Conservation (phyloP, 2,113 vertebrate genomes). For the Dipodomys stephensi region DNA sequence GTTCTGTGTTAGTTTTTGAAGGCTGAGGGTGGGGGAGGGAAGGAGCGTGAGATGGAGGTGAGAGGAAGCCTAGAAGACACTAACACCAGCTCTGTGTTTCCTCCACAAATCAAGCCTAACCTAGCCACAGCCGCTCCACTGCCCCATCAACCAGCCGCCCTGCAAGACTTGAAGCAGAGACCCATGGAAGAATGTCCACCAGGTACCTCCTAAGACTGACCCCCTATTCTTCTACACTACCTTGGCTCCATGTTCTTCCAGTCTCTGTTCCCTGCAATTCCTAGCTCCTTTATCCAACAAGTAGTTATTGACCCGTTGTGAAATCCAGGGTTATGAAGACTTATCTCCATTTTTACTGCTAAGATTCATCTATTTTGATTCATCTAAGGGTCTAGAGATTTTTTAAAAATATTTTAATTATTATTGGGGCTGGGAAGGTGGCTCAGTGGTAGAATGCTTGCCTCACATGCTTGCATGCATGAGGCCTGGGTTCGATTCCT, state of each 20-base stretch:
- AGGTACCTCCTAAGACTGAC: not conserved
- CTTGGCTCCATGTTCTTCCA: not conserved
- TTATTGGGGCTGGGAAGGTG: too few species aligned
- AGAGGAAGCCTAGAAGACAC: not conserved
- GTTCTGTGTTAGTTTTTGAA: not conserved
- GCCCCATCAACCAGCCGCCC: rapidly evolving
- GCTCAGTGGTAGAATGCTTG: too few species aligned
- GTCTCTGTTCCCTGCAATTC: not conserved
- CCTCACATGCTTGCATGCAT: too few species aligned
- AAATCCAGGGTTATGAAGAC: not conserved
- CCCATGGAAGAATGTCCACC: rapidly evolving
- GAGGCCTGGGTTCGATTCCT: too few species aligned
- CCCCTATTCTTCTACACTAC: too few species aligned
- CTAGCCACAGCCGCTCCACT: rapidly evolving
- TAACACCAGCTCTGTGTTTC: not conserved
- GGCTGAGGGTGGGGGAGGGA: not conserved
- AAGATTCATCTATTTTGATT: not conserved
- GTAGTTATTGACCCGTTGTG: not conserved
- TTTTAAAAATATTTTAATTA: not conserved
- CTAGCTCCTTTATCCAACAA: not conserved
- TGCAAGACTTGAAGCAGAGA: rapidly evolving
- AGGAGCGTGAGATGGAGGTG: not conserved
- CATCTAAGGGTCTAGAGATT: not conserved
- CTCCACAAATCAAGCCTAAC: rapidly evolving
- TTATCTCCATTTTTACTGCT: not conserved